Evolutionary conservation across 92 coral and sea anemone species (phyloP), one percentile per base, ranked within the genome.

Genomic region (Paramuricea clavata): DNA sequence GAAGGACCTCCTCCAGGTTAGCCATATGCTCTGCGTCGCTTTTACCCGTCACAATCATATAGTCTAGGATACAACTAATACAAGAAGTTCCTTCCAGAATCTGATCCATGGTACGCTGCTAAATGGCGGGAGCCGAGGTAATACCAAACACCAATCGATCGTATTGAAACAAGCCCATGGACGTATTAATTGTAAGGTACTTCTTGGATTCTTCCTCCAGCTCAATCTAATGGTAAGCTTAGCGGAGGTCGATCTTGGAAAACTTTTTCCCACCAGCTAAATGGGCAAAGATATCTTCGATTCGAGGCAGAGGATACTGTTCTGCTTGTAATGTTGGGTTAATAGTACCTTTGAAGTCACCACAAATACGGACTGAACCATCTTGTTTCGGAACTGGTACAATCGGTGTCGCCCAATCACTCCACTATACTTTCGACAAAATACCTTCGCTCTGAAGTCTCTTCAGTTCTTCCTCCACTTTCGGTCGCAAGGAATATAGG

Each of bases 101-200:
- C n/a, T n/a, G n/a, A n/a, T n/a, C n/a, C n/a, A n/a, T n/a, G n/a
- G n/a, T n/a, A n/a, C 85, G 90, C 72, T 83, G 93, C 91, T 12
- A 50, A 2, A 50, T 50, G 9, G 93, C 93, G 36, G 86, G 85
- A 81, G 85, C 86, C 41, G 93, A 83, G 27, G 86, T 87, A 22
- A 91, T 65, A 21, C 93, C 91, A 47, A 87, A 87, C 70, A 90
- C 93, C 50, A 87, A 83, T 57, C 87, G 85, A 54, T 90, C 85
- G 67, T 91, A 88, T 56, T 72, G 75, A 50, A 79, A 91, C 17
- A 91, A 83, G 3, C 94, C 94, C 82, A 80, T 92, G 83, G 76
- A 90, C 13, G 94, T 89, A 36, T 76, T 81, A 27, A 92, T 89
- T 12, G 94, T 91, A 28, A 87, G 41, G 69, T 76, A 78, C 83